These are phyloP conservation scores for Centroberyx gerrardi DNA, from an alignment of 2,797 vertebrate genomes.

Conservation along the genomic window DNA sequence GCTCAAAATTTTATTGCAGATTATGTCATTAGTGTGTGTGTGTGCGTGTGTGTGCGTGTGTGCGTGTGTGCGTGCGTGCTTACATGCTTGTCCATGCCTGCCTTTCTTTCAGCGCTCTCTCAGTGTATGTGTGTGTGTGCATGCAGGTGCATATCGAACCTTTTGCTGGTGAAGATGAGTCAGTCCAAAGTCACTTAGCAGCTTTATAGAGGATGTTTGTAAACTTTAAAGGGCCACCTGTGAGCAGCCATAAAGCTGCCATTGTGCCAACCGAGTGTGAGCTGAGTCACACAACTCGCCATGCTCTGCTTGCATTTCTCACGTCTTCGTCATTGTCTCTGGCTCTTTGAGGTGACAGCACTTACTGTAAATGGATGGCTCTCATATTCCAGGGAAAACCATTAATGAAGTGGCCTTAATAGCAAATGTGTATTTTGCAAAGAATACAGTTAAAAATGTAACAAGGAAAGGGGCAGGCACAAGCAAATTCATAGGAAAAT, in stretches of 20 bases:
- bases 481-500: slow-evolving; percentile 12
- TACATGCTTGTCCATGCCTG: not conserved
- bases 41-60: not conserved
- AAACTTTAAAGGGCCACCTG: slow-evolving; percentile 80
- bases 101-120: slow-evolving; percentile 17
- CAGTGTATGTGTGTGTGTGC: slow-evolving; percentile 44
- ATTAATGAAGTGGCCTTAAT: not conserved
- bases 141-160: slow-evolving; percentile 68
- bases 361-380: slow-evolving; percentile 34
- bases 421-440: not conserved
- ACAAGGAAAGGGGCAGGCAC: not conserved
- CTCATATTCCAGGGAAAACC: slow-evolving; percentile 35
- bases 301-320: slow-evolving; percentile 45
- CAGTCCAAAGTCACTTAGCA: slow-evolving; percentile 71
- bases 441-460: slow-evolving; percentile 2
- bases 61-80: not conserved
- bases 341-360: slow-evolving; percentile 56
- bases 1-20: slow-evolving; percentile 22
- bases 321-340: slow-evolving; percentile 23
- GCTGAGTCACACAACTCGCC: slow-evolving; percentile 69
- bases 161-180: slow-evolving; percentile 76
- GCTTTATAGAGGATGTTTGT: slow-evolving; percentile 79
- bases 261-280: slow-evolving; percentile 68
- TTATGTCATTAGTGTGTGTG: slow-evolving; percentile 10
- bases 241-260: slow-evolving; percentile 75